Base-by-base conservation (phyloP, 2,888 invertebrate genomes). In the Spialia ferax region DNA sequence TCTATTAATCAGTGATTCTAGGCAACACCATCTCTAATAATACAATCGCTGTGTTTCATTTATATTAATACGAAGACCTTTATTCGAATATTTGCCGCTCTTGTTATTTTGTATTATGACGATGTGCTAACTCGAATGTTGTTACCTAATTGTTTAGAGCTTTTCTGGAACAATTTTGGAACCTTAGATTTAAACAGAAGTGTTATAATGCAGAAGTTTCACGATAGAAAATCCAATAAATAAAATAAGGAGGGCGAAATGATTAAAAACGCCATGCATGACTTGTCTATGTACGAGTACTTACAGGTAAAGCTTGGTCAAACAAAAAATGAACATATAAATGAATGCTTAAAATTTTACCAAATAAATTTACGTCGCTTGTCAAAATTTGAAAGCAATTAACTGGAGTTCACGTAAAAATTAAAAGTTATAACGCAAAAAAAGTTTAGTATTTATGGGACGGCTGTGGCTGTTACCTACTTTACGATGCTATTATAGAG, bases 401-500 rank as follows among this genome's bases (percentile, higher is more conserved):
- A 61, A 29, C 23, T 52, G 13, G n/a, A 72, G 69, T 70, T 69
- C 54, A 79, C 80, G 76, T 10, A 63, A 61, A 54, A 63, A 54
- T 63, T 23, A 35, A 52, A 54, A 54, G 38, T 56, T 65, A 29
- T 63, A 59, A 63, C 63, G 60, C 42, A 38, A 57, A 64, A 70
- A 66, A 69, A 66, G 64, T 63, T 54, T 54, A 52, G 35, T 71
- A 48, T 55, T 56, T 90, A 91, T 87, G 87, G 84, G 81, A 82
- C 81, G 77, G 50, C 7, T 42, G 29, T 78, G 81, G 82, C 88
- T 87, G 83, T 86, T 87, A 23, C 52, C 23, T 86, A 87, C 84
- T 88, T 90, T 89, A 91, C 86, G 88, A 89, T 86, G 88, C 88
- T 89, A 88, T 91, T 91, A 92, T 87, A 86, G 83, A 74, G 79